Conservation (phyloP, 2,113 vertebrate genomes). For the Uropsilus gracilis region DNA sequence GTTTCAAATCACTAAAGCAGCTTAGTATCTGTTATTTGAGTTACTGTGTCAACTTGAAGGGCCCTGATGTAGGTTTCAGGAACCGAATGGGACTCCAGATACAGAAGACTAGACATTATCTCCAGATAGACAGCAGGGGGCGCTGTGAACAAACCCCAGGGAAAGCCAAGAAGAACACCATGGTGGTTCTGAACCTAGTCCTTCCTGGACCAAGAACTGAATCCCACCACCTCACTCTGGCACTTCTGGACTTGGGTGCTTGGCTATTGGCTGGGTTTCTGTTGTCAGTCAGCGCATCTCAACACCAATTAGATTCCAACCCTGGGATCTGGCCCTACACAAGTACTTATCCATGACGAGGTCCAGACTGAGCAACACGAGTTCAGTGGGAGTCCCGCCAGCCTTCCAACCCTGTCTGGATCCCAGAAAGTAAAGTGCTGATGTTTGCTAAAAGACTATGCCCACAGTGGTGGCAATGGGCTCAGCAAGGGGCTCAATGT, state of each 20-base stretch:
- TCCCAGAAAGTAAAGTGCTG: neutral
- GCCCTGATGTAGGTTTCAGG: neutral
- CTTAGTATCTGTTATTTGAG: neutral
- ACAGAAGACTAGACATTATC: neutral
- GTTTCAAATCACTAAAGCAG: neutral
- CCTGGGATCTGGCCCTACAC: neutral
- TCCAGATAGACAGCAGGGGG: constrained; percentile 21
- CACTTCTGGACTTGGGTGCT: neutral
- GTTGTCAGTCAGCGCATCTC: neutral
- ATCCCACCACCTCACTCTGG: neutral
- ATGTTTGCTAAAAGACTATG: neutral
- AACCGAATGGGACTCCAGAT: neutral
- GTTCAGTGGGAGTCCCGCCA: neutral
- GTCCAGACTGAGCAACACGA: neutral
- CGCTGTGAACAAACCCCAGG: neutral
- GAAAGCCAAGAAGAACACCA: neutral
- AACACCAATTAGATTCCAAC: neutral
- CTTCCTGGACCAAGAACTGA: neutral
- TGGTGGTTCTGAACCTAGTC: neutral
- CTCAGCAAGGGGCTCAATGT: neutral
- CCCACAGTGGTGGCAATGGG: neutral
- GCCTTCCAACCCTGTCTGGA: neutral
- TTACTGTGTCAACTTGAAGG: neutral
- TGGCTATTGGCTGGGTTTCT: neutral
- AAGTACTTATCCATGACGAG: neutral